Percentiles rank a stretch among this genome's conserved stretches.
Evolutionary conservation across 2,113 vertebrate genomes (phyloP).

Genomic region (Melospiza georgiana): DNA sequence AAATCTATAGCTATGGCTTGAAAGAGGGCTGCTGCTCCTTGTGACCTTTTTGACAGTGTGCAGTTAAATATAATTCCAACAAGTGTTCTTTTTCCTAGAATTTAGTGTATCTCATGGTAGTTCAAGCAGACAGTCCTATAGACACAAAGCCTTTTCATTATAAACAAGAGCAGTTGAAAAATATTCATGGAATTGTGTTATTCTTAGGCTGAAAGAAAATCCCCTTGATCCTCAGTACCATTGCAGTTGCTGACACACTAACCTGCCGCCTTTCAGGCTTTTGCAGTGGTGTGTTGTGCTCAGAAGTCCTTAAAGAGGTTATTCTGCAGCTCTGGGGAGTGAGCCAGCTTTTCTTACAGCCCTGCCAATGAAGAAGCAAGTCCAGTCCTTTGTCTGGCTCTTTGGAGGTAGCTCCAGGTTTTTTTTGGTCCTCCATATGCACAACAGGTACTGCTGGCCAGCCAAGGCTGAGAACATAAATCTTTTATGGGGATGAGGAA

Average conservation of each 20-base stretch:
- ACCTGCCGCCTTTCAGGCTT: slow-evolving; percentile 11
- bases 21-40: neutral
- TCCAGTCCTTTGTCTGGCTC: neutral
- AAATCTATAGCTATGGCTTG: neutral
- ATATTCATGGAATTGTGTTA: neutral
- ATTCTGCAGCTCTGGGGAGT: neutral
- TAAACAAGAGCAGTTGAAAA: neutral
- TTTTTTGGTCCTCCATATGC: slow-evolving; percentile 18
- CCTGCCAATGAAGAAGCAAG: neutral
- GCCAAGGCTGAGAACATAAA: slow-evolving; percentile 37
- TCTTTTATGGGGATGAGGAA: neutral
- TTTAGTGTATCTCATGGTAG: neutral
- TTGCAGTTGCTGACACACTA: neutral
- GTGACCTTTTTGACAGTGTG: neutral
- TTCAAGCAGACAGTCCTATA: neutral
- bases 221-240: neutral
- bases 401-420: slow-evolving; percentile 19
- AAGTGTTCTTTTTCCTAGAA: neutral
- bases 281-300: neutral
- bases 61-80: neutral
- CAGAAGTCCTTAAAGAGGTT: neutral
- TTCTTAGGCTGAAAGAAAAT: neutral
- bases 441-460: neutral
- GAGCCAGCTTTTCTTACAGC: slow-evolving; percentile 25
- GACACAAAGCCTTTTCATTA: neutral